These are phyloP conservation scores for Acanthornis magna DNA, from an alignment of 2,797 vertebrate genomes.

Conservation along the genomic window DNA sequence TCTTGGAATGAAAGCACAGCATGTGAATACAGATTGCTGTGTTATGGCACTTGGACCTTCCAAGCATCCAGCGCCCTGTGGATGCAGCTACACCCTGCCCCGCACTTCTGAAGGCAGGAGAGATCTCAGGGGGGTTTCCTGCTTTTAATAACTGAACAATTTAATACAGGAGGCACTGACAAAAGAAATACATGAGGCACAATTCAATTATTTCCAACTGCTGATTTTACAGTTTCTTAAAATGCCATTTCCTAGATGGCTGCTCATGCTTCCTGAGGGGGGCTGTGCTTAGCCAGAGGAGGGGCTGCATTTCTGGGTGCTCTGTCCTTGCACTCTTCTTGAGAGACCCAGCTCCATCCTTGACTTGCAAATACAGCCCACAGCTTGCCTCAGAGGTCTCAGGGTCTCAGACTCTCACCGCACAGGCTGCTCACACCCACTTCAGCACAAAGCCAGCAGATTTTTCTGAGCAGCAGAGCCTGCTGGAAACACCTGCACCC, in stretches of 20 bases:
- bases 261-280: background rate
- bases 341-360: background rate
- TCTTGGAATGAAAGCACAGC: background rate
- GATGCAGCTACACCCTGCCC: background rate
- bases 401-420: no score
- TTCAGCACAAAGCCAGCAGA: background rate
- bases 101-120: background rate
- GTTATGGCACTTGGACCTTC: rapidly evolving
- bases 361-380: rapidly evolving
- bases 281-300: background rate
- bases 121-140: background rate
- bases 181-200: background rate
- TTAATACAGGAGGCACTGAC: background rate
- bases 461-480: background rate
- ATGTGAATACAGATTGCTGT: background rate
- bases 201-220: background rate
- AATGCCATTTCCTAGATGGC: background rate
- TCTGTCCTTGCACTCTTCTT: background rate
- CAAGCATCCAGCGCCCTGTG: background rate
- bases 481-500: background rate
- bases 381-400: background rate
- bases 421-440: background rate
- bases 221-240: background rate
- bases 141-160: background rate
- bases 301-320: background rate